Evolutionary conservation across 2,888 invertebrate species (phyloP).

Genomic region (Crematogaster levior): DNA sequence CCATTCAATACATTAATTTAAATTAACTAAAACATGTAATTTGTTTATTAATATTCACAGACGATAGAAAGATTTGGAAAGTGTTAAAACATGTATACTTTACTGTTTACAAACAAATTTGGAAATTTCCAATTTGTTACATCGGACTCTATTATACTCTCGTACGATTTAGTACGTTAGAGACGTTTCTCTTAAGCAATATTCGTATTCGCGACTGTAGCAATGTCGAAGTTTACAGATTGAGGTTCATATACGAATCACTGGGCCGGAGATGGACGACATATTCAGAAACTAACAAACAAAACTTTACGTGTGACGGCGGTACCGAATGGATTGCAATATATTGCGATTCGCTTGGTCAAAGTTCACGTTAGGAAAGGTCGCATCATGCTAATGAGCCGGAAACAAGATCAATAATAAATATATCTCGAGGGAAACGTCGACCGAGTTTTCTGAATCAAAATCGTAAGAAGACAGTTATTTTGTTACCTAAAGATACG

Average conservation of each 20-base stretch:
- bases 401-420: conserved; percentile 17
- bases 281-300: conserved; percentile 22
- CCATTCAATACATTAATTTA: neutral
- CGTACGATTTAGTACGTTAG: neutral
- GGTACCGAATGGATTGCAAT: conserved; percentile 9
- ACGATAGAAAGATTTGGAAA: too few relatives aligned
- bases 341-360: conserved; percentile 28
- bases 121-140: neutral
- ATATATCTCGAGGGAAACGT: conserved; percentile 18
- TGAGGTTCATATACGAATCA: neutral
- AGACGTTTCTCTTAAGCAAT: conserved; percentile 1
- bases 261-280: neutral
- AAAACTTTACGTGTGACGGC: conserved; percentile 30
- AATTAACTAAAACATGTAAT: neutral
- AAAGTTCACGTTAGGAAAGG: conserved; percentile 26
- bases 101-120: neutral
- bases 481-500: neutral
- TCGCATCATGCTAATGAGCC: neutral
- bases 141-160: conserved; percentile 6
- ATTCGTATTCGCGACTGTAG: conserved; percentile 3
- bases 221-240: conserved; percentile 16
- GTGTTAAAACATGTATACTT: too few relatives aligned
- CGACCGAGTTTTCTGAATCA: conserved; percentile 24
- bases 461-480: conserved; percentile 10
- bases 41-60: too few relatives aligned